Evolutionary conservation across 2,797 vertebrate species (phyloP), one percentile per base, ranked within the genome.

Genomic region (Platalea minor): DNA sequence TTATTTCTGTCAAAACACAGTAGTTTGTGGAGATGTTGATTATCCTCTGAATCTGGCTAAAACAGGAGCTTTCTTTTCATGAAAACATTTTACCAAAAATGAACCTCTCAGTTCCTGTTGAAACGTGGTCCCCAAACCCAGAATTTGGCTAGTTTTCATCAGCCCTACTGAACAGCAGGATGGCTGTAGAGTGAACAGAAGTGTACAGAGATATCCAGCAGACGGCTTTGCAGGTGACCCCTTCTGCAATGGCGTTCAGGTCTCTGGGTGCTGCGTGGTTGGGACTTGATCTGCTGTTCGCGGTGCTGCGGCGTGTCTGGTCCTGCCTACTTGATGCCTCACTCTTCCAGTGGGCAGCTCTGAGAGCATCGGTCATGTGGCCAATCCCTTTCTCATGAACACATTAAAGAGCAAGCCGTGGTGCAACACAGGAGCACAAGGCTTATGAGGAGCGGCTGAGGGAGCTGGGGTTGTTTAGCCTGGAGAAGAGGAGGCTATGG

Each of bases 191-290:
- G 43, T n/a, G 70, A 59, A 31, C 17, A 74, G 46, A 48, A 2
- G 0, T 5, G 21, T 16, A 11, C 14, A n/a, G 74, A 67, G 77
- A n/a, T 43, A 50, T 26, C 37, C 2, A 5, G 12, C 45, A 51
- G 63, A 35, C 0, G 2, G 56, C 51, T 70, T 64, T 79, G 17
- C 23, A 37, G 41, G 72, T 48, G 37, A 51, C 6, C 18, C 19
- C 53, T 75, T 81, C 64, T 84, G 69, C 83, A 56, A 0, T 20
- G 45, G 25, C 6, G 0, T 56, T 74, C 19, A 11, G n/a, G 18
- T 57, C 63, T 82, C 50, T 51, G 46, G 45, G 23, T 8, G 51
- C 51, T 69, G n/a, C 0, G 0, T 70, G 75, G 10, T 0, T 86
- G 83, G 37, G 63, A 35, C 28, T 39, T 20, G 37, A 20, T 73